A percentile compares a stretch with the other conserved stretches of the same genome.
phyloP scores from a whole-genome alignment of 2,888 invertebrate species.

The Hyles lineata region DNA sequence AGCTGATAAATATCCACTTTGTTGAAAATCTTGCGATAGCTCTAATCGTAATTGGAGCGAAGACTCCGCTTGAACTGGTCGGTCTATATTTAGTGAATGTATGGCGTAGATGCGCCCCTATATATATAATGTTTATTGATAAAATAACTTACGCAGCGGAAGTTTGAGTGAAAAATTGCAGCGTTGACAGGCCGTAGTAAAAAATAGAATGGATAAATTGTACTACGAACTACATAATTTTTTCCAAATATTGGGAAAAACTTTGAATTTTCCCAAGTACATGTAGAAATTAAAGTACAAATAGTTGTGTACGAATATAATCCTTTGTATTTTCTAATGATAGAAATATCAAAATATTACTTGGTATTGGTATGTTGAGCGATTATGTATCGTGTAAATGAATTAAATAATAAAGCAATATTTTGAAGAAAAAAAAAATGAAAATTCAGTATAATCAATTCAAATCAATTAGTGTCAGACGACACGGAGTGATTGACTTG shows the following conservation, averaged over 20 bases:
- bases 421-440: no score
- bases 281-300: no score
- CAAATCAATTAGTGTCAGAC: background rate
- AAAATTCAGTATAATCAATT: background rate
- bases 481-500: background rate
- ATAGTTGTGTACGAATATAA: no score
- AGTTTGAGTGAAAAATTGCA: constrained; percentile 28
- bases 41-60: constrained; percentile 25
- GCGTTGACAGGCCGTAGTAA: constrained; percentile 29
- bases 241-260: no score
- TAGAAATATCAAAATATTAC: no score
- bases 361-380: background rate
- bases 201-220: constrained; percentile 24
- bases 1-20: background rate
- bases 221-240: background rate
- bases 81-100: constrained; percentile 23
- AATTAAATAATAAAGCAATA: no score
- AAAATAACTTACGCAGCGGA: constrained; percentile 30
- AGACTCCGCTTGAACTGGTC: constrained; percentile 21
- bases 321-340: no score
- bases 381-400: background rate
- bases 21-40: constrained; percentile 15
- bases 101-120: constrained; percentile 24
- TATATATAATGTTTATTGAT: constrained; percentile 31
- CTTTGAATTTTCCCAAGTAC: no score